Evolutionary conservation across 2,113 vertebrate species (phyloP), one percentile per base, ranked within the genome.

Genomic region (Galemys pyrenaicus): DNA sequence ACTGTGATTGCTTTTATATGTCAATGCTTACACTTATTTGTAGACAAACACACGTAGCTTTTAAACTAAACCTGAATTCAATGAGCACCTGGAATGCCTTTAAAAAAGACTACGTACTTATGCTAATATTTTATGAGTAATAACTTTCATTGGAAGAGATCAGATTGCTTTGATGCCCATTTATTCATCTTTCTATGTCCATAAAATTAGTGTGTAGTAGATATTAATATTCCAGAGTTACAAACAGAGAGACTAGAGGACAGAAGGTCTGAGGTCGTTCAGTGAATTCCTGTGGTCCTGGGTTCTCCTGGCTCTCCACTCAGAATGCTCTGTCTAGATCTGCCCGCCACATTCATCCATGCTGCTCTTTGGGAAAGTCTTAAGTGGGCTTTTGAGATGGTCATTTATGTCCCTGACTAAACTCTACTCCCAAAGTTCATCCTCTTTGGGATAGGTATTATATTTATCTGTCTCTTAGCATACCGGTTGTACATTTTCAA

Each of bases 51-150:
- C 46, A 44, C 24, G 71, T 5, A 87, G 70, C 28, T 81, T 97
- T 94, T 87, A 92, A 88, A 78, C 9, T 11, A 49, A 84, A 89
- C 46, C 26, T 37, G 46, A 60, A 93, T 87, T 68, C 65, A 54
- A 0, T 10, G 46, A 95, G 46, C 28, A 74, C 67, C 35, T 64
- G 37, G 30, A 44, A 81, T 84, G 64, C 9, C 56, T 87, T 96
- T 81, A n/a, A 64, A 46, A 51, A 92, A 7, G 28, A 71, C 41
- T 46, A 39, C 9, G 8, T 62, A 56, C 68, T 85, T 83, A 51
- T 87, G 54, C 37, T 80, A 87, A 74, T 93, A 85, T 87, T 96
- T 93, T 77, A 79, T 49, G 41, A 70, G 32, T 92, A 77, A 54
- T 74, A 78, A 84, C 41, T 39, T 78, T 44, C 44, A 49, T 39